Conservation (phyloP, 2,113 vertebrate species). For the Chrysemys picta region DNA sequence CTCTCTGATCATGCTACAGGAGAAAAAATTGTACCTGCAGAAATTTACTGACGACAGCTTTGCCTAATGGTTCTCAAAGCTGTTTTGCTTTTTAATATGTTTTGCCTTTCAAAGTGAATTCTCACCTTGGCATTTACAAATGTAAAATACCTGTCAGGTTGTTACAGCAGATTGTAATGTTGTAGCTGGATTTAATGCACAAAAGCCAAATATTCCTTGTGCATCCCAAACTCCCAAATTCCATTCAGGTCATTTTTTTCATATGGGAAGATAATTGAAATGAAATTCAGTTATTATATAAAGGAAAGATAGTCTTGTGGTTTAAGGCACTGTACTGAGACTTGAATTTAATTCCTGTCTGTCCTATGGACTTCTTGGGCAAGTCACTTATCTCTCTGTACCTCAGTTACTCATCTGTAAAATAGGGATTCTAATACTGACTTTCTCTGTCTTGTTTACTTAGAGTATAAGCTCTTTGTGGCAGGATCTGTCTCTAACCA, state of each 20-base stretch:
- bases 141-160: slow-evolving; percentile 21
- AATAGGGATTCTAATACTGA: background rate
- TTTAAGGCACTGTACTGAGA: background rate
- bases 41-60: slow-evolving; percentile 63
- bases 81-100: slow-evolving; percentile 50
- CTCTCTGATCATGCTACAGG: slow-evolving; percentile 42
- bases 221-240: slow-evolving; percentile 35
- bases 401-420: background rate
- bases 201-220: slow-evolving; percentile 43
- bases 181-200: background rate
- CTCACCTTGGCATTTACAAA: slow-evolving; percentile 53
- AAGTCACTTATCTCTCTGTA: background rate
- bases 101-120: slow-evolving; percentile 63
- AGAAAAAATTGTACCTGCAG: slow-evolving; percentile 50
- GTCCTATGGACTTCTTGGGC: background rate
- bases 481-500: background rate
- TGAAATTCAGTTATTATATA: slow-evolving; percentile 14
- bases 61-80: slow-evolving; percentile 52
- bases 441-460: slow-evolving; percentile 7
- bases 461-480: background rate
- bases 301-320: background rate
- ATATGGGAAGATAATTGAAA: background rate
- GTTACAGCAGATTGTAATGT: slow-evolving; percentile 1
- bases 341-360: background rate
- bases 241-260: slow-evolving; percentile 47